Base-by-base conservation (phyloP, 1,140 invertebrate species). In the Zaprionus capensis region DNA sequence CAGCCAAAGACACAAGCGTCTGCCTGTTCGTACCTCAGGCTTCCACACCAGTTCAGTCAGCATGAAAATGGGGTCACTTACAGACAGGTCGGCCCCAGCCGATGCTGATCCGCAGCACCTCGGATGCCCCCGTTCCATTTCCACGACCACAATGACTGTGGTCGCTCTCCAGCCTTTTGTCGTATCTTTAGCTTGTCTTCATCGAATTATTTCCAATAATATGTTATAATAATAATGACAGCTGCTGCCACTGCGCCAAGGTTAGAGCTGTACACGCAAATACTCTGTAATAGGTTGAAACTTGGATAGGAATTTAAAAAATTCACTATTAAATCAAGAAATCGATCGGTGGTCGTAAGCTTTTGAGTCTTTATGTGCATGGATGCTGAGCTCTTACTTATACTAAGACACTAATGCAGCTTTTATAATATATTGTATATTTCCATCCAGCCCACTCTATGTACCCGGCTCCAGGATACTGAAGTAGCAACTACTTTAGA, bases 121-220 rank as follows among this genome's bases (percentile, higher is more conserved):
- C 46, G 7, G n/a, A 22, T 49, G 9, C 4, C 20, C 17, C 7
- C n/a, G 9, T 24, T 5, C 4, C 20, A 22, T 14, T 46, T 17
- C n/a, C 41, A 14, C 11, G 3, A 24, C 20, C 17, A 5, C 17
- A 28, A 7, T 41, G 24, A 31, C 61, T 14, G 34, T 9, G 1
- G 22, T 44, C 12, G 36, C 22, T 22, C 4, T 11, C 4, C 20
- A 2, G 20, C 20, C 20, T 14, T 14, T 24, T 51, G 11, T 24
- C 15, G 5, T 15, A 15, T 22, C 34, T 34, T 20, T 46, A 36
- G 34, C 31, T 17, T 36, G 53, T 66, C 58, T 72, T 49, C 57
- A 49, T 64, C 58, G 69, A 72, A 63, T 71, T 77, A 77, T 77
- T 46, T 72, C 51, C 68, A 80, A 67, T 81, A 63, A 77, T 67